phyloP scores from a whole-genome alignment of 2,888 invertebrate genomes.

The Diarsia rubi region DNA sequence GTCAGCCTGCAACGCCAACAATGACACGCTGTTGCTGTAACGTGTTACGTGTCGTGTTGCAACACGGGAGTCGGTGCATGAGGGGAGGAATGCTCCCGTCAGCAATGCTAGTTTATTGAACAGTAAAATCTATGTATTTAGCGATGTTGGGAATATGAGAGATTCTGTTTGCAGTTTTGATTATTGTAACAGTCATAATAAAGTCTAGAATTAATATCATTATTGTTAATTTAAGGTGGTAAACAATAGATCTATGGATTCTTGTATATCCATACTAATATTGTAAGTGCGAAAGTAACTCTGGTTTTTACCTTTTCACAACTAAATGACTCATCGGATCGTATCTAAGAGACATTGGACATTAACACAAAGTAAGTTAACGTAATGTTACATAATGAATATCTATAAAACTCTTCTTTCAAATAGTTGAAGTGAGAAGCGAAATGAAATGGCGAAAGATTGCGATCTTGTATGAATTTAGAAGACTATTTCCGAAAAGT shows the following conservation, averaged over 20 bases:
- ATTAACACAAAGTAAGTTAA: no score
- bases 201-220: slow-evolving; percentile 4
- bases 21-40: slow-evolving; percentile 47
- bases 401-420: no score
- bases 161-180: not conserved
- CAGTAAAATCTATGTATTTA: slow-evolving; percentile 10
- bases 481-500: not conserved
- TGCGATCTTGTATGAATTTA: not conserved
- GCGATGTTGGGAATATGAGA: slow-evolving; percentile 1
- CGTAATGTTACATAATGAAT: no score
- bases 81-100: not conserved
- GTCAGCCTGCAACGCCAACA: slow-evolving; percentile 75
- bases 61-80: slow-evolving; percentile 9
- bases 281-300: no score
- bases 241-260: not conserved
- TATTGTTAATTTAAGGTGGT: not conserved
- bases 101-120: slow-evolving; percentile 16
- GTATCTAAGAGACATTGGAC: no score
- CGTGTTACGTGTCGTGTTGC: slow-evolving; percentile 36
- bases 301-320: no score
- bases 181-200: not conserved
- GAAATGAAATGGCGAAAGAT: not conserved
- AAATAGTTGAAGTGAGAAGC: not conserved
- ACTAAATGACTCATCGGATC: no score
- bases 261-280: no score